Evolutionary conservation across 2,888 invertebrate genomes (phyloP), one percentile per base, ranked within the genome.

Genomic region (Cabera pusaria): DNA sequence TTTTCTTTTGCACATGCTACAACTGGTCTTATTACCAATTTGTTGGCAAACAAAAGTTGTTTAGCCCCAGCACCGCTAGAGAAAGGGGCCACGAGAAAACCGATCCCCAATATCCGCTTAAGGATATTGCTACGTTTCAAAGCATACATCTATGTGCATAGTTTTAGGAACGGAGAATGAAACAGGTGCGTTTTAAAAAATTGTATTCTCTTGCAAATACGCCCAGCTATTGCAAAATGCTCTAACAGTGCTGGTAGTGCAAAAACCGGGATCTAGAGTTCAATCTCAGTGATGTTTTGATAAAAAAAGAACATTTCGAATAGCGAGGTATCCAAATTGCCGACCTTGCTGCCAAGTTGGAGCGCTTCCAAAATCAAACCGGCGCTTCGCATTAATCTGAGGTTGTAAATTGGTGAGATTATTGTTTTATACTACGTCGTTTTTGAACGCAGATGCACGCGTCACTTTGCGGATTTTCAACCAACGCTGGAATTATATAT

Each of bases 311-410:
- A 56, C 43, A 40, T 31, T 46, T 48, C 47, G 49, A 63, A 52
- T 51, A 36, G 47, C 41, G 55, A 57, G 54, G 65, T 66, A 68
- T 61, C 64, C 67, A 68, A 70, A 73, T 66, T 64, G 68, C 62
- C 54, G 64, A 64, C 60, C 51, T 56, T 59, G 69, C 60, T 76
- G 77, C 77, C 77, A 76, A 77, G 50, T 64, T 76, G 77, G 77
- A 73, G 41, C 48, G 35, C 39, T 47, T 68, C 77, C 77, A 77
- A 67, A 64, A 66, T 71, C 67, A 68, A 64, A 62, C 52, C 45
- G 51, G 49, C 55, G 62, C 51, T 64, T 62, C 58, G 56, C 64
- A 60, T 72, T 67, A 64, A 71, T 71, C 71, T 61, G 56, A 52
- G 67, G 52, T 51, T 56, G 63, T 64, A 64, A 72, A 72, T 72